Conservation (phyloP, 2,113 vertebrate genomes). For the Puma concolor region DNA sequence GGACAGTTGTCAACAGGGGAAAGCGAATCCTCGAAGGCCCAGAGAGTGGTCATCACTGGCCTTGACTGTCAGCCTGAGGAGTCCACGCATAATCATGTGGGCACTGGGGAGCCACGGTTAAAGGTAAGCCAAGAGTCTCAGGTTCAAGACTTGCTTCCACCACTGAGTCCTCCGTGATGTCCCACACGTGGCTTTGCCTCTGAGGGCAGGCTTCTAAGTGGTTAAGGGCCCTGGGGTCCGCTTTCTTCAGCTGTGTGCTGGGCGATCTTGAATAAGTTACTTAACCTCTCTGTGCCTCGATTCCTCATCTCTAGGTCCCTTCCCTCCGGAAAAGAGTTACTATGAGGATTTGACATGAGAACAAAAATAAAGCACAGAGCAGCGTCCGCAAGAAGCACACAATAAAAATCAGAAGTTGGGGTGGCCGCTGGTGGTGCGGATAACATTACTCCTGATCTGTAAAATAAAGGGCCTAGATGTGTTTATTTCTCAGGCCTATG, state of each 20-base stretch:
- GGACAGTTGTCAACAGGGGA: not conserved
- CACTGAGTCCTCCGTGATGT: not conserved
- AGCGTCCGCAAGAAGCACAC: not conserved
- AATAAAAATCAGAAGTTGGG: not conserved
- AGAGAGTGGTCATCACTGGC: not conserved
- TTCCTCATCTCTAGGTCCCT: not conserved
- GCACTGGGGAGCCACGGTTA: accelerated
- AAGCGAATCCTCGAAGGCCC: not conserved
- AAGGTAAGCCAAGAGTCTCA: not conserved
- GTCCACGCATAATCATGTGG: accelerated
- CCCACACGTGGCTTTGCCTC: not conserved
- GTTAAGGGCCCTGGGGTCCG: not conserved
- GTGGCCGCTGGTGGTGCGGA: accelerated
- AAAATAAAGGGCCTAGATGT: not conserved
- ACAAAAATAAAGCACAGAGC: no score
- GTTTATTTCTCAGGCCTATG: not conserved
- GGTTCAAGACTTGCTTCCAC: not conserved
- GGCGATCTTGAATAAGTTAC: not conserved
- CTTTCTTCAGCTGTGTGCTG: not conserved
- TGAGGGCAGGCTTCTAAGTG: no score
- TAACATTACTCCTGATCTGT: not conserved
- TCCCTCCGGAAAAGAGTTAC: not conserved
- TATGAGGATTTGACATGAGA: not conserved
- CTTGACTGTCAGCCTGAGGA: not conserved
- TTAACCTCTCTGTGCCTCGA: not conserved